Percentiles rank a stretch among this genome's conserved stretches.
phyloP scores from a whole-genome alignment of 2,888 invertebrate species.

The Melanargia galathea region DNA sequence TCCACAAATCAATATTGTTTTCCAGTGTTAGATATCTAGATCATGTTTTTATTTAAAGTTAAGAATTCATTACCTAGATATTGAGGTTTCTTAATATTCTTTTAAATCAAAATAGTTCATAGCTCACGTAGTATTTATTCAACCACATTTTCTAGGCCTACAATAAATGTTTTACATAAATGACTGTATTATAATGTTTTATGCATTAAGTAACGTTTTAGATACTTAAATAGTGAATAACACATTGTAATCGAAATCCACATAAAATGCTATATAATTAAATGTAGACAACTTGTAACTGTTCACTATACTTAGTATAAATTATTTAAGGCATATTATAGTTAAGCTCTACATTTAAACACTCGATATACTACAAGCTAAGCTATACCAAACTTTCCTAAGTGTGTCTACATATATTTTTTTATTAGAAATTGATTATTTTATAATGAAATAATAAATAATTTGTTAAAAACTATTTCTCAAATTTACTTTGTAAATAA shows the following conservation, averaged over 20 bases:
- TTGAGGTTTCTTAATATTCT: background rate
- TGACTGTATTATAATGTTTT: background rate
- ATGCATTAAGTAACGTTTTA: constrained; percentile 1
- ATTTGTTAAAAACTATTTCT: too few species aligned
- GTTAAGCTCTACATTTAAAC: background rate
- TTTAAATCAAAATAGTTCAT: background rate
- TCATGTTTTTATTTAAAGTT: background rate
- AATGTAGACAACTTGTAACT: constrained; percentile 17
- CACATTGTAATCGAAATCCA: background rate
- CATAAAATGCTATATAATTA: constrained; percentile 25
- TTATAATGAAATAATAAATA: background rate
- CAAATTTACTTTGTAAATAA: too few species aligned
- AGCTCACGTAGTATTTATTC: constrained; percentile 1
- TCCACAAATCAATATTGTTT: too few species aligned
- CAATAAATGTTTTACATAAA: constrained; percentile 13
- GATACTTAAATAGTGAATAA: background rate
- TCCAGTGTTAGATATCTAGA: too few species aligned
- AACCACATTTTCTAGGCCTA: constrained; percentile 2
- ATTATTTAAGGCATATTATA: background rate
- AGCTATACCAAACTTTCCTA: background rate
- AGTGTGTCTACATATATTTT: background rate
- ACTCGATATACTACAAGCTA: background rate
- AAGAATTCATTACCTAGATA: background rate
- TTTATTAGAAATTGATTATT: background rate
- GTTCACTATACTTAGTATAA: background rate